phyloP scores from a whole-genome alignment of 2,113 vertebrate species.

The Eulacestoma nigropectus region DNA sequence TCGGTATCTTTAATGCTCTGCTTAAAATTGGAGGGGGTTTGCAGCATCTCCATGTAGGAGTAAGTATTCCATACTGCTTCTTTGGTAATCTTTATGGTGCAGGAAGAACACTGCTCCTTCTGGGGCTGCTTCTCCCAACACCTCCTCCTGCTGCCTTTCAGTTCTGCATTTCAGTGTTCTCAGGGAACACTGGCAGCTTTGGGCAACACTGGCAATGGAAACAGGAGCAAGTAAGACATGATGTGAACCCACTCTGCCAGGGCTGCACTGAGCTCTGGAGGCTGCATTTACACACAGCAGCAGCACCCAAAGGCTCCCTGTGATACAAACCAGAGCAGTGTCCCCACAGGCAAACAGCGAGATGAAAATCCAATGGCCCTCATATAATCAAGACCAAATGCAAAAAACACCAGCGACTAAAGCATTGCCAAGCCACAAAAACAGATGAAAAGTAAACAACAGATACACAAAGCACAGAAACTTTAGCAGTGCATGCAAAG shows the following conservation, averaged over 20 bases:
- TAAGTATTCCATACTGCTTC: accelerated
- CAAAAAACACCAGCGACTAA: conserved; percentile 44
- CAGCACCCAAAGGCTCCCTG: not conserved
- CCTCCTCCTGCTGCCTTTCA: not conserved
- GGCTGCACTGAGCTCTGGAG: not conserved
- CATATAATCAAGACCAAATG: conserved; percentile 62
- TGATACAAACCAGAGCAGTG: not conserved
- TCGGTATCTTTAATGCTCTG: not conserved
- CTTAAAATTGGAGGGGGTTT: not conserved
- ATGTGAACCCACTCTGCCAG: not conserved
- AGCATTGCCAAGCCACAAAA: conserved; percentile 64
- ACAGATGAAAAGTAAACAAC: conserved; percentile 54
- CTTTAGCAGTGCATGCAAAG: conserved; percentile 9
- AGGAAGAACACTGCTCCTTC: not conserved
- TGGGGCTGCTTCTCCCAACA: not conserved
- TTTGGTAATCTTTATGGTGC: not conserved
- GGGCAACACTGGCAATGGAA: not conserved
- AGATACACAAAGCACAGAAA: conserved; percentile 47
- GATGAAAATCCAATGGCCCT: conserved; percentile 40
- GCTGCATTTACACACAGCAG: not conserved
- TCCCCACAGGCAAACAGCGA: not conserved
- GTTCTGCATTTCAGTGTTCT: not conserved
- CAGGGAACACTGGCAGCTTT: not conserved
- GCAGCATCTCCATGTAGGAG: not conserved
- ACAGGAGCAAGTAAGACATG: accelerated